phyloP scores from a whole-genome alignment of 1,140 invertebrate genomes.

The Lutraria rhynchaena region DNA sequence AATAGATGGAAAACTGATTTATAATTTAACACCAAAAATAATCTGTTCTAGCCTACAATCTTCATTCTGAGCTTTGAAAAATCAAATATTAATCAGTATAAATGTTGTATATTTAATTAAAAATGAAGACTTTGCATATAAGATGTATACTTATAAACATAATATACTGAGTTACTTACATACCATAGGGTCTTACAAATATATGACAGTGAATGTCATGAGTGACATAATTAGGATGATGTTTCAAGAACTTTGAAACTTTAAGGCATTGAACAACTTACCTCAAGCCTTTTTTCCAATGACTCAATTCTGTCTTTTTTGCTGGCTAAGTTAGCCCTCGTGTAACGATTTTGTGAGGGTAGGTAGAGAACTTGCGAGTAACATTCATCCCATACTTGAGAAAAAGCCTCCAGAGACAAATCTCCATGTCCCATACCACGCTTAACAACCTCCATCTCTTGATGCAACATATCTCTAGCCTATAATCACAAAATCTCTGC shows the following conservation, averaged over 20 bases:
- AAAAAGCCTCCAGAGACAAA: slow-evolving; percentile 93
- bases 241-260: too few relatives aligned
- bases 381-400: slow-evolving; percentile 99
- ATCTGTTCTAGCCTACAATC: not conserved
- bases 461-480: slow-evolving; percentile 87
- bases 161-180: too few relatives aligned
- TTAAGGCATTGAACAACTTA: too few relatives aligned
- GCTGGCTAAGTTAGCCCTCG: slow-evolving; percentile 95
- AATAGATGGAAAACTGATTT: too few relatives aligned
- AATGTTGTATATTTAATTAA: too few relatives aligned
- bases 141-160: too few relatives aligned
- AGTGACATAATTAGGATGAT: too few relatives aligned
- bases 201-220: too few relatives aligned
- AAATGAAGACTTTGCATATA: too few relatives aligned
- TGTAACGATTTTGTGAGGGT: slow-evolving; percentile 94
- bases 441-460: slow-evolving; percentile 95
- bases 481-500: too few relatives aligned
- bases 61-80: not conserved
- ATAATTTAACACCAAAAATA: not conserved
- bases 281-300: slow-evolving; percentile 94
- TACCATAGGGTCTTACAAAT: too few relatives aligned
- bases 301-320: slow-evolving; percentile 98
- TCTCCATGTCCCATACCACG: slow-evolving; percentile 98
- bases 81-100: too few relatives aligned
- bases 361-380: slow-evolving; percentile 93